These are phyloP conservation scores for Parambassis ranga DNA, from an alignment of 2,797 vertebrate genomes.

Conservation along the genomic window DNA sequence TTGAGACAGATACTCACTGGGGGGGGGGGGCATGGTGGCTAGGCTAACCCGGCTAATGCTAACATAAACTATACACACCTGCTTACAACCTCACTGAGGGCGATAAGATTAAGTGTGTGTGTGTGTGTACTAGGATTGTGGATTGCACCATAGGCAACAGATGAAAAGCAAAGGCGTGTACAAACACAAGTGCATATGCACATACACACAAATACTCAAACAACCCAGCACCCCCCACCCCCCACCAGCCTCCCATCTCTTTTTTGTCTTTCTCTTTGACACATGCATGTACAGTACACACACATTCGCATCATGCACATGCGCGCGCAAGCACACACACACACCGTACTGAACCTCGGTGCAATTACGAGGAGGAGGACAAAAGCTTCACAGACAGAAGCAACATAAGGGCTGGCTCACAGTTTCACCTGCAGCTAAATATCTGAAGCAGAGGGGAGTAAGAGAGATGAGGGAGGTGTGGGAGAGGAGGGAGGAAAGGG, in stretches of 20 bases:
- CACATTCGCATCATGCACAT: conserved; percentile 14
- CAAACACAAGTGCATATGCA: conserved; percentile 24
- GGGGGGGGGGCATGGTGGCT: conserved; percentile 39
- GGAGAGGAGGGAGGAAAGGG: conserved; percentile 1
- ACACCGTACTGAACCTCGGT: conserved; percentile 76
- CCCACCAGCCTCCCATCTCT: neutral
- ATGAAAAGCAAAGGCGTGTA: conserved; percentile 78
- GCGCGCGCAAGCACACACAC: conserved; percentile 62
- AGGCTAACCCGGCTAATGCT: conserved; percentile 73
- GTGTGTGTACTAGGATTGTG: conserved; percentile 29
- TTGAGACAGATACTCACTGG: conserved; percentile 59
- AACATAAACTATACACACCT: conserved; percentile 81
- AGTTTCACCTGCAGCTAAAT: conserved; percentile 93
- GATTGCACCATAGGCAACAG: conserved; percentile 76
- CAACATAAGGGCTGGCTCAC: conserved; percentile 85
- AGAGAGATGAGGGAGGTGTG: conserved; percentile 51
- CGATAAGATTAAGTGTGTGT: conserved; percentile 26
- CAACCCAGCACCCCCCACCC: neutral
- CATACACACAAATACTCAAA: conserved; percentile 16
- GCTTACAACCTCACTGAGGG: conserved; percentile 80
- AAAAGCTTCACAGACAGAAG: conserved; percentile 86
- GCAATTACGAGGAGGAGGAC: conserved; percentile 75
- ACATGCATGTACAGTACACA: conserved; percentile 29
- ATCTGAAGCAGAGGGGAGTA: conserved; percentile 65
- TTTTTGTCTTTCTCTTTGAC: conserved; percentile 34